These are phyloP conservation scores for Spongilla lacustris DNA, from an alignment of 37 sponge, comb jelly and placozoan species.

Conservation along the genomic window DNA sequence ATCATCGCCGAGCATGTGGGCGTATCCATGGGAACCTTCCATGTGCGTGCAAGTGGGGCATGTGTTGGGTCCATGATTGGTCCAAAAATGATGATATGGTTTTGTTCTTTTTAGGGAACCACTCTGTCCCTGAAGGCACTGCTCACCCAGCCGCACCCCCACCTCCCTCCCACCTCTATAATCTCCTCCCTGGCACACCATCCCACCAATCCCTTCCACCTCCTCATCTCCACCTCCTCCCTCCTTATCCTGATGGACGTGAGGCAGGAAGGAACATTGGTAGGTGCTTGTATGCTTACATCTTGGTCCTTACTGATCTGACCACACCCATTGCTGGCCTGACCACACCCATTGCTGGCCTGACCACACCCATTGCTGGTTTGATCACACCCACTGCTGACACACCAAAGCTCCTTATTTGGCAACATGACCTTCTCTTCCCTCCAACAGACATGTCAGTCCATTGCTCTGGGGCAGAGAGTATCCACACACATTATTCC, in stretches of 20 bases:
- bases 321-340: neutral
- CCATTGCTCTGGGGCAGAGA: neutral
- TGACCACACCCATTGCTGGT: too few species aligned
- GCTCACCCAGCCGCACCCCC: slow-evolving; percentile 8
- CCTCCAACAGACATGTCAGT: neutral
- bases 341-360: neutral
- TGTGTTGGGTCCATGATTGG: too few species aligned
- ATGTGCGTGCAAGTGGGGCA: neutral
- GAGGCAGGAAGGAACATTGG: slow-evolving; percentile 6
- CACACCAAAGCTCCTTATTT: neutral
- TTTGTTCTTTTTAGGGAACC: neutral
- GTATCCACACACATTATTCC: neutral
- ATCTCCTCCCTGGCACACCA: slow-evolving; percentile 25
- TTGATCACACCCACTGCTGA: neutral
- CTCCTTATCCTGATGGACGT: slow-evolving; percentile 37
- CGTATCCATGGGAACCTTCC: slow-evolving; percentile 27
- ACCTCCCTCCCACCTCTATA: slow-evolving; percentile 3
- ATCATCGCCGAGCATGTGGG: slow-evolving; percentile 9
- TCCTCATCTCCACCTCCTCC: slow-evolving; percentile 36
- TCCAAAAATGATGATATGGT: too few species aligned
- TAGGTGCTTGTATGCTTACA: neutral
- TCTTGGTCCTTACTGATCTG: too few species aligned
- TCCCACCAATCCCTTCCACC: slow-evolving; percentile 37
- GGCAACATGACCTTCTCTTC: neutral
- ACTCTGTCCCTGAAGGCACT: slow-evolving; percentile 7